Base-by-base conservation (phyloP, 37 sponge, comb jelly and placozoan genomes). In the Lycopodina hypogea region DNA sequence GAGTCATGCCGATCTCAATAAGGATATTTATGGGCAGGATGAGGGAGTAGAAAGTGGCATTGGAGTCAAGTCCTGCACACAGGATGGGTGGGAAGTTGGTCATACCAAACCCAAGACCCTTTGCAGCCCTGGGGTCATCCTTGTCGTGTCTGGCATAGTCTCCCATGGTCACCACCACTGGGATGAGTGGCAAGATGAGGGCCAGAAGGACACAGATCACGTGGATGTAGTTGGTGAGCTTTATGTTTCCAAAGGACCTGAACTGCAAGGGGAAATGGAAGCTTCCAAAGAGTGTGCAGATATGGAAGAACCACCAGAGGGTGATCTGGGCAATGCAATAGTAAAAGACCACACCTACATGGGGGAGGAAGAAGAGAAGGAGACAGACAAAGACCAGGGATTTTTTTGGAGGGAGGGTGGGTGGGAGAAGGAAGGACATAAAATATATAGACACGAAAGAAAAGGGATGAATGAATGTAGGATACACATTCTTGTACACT, bases 251-350 rank as follows among this genome's bases (percentile, higher is more conserved):
- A 2, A 63, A 74, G 29, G 64, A 8, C 24, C 58, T 50, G 29
- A 65, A 68, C 28, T 74, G 80, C 34, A 86, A 79, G 22, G 86
- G 86, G 56, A 78, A 78, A 19, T 32, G 34, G 21, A 68, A 15
- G 6, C 23, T 36, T 69, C 79, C 72, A 35, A 64, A 86, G 22
- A 79, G 51, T 8, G 48, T n/a, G 19, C 17, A 42, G 19, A 79
- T 56, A 22, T 86, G 86, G 33, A 37, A 72, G 21, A 86, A 40
- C 80, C 80, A 79, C 74, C 74, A 86, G 29, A 65, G 32, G 4
- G 75, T 42, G 33, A 86, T 26, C 38, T 72, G 72, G 35, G 79
- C 28, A 11, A 79, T 22, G 37, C 63, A 33, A 37, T 86, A 79
- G 68, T 67, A 73, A 51, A 66, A 67, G 3, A 79, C 45, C 0